A percentile compares a stretch with the other conserved stretches of the same genome.
These are phyloP conservation scores for Ara ararauna DNA, from an alignment of 2,797 vertebrate species.

Conservation along the genomic window DNA sequence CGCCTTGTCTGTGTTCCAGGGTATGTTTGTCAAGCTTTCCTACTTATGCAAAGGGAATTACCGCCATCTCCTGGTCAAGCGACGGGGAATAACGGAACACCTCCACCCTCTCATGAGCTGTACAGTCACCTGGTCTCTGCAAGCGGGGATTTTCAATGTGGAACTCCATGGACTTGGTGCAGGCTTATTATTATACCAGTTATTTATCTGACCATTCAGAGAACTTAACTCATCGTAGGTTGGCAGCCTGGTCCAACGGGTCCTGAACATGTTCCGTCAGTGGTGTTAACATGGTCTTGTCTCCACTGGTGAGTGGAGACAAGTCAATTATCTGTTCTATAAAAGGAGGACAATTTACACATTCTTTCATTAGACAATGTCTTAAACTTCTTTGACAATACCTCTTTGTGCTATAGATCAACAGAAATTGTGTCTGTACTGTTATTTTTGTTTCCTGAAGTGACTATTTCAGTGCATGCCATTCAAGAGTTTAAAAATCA, in stretches of 20 bases:
- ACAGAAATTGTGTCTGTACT: not conserved
- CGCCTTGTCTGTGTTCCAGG: not conserved
- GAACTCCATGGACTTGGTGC: not conserved
- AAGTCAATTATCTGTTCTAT: not conserved
- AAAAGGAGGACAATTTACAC: not conserved
- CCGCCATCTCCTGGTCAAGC: constrained; percentile 59
- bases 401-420: not conserved
- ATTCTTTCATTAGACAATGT: not conserved
- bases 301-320: not conserved
- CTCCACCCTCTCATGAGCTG: not conserved
- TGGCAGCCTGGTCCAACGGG: not conserved
- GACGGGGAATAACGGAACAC: not conserved
- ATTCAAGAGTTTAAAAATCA: not conserved
- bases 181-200: not conserved
- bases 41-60: not conserved
- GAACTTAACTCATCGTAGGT: fast-evolving
- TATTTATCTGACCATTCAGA: not conserved
- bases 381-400: not conserved
- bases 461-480: not conserved
- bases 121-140: not conserved
- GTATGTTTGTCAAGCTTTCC: too few species aligned
- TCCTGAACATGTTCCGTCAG: not conserved
- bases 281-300: not conserved
- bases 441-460: not conserved
- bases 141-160: not conserved